These are phyloP conservation scores for Crepidodera aurea DNA, from an alignment of 2,888 invertebrate species.

Conservation along the genomic window DNA sequence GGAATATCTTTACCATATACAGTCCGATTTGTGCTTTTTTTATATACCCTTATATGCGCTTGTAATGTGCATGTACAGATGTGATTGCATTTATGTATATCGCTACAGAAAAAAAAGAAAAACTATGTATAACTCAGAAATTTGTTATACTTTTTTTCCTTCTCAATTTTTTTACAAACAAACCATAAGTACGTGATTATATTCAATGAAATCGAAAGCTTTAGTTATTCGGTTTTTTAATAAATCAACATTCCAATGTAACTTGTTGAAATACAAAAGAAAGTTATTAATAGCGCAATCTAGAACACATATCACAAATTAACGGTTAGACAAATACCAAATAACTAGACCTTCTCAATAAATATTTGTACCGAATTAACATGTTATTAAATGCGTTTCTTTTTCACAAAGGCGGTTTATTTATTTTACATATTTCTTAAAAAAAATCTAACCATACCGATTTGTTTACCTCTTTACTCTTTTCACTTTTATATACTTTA, in stretches of 20 bases:
- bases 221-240: not conserved
- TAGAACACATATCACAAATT: not conserved
- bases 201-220: not conserved
- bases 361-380: not conserved
- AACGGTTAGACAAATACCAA: slow-evolving; percentile 1
- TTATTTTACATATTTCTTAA: too few relatives aligned
- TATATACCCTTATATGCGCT: not conserved
- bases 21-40: slow-evolving; percentile 5
- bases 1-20: slow-evolving; percentile 7
- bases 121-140: too few relatives aligned
- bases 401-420: too few relatives aligned
- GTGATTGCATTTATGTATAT: too few relatives aligned
- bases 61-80: not conserved
- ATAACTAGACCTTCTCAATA: not conserved
- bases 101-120: too few relatives aligned
- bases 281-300: slow-evolving; percentile 12
- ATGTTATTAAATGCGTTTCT: not conserved
- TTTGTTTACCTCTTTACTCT: too few relatives aligned
- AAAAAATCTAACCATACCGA: too few relatives aligned
- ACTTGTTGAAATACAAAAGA: slow-evolving; percentile 1
- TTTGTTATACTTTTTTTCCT: too few relatives aligned
- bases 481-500: too few relatives aligned
- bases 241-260: slow-evolving; percentile 1
- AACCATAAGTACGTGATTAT: too few relatives aligned
- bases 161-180: too few relatives aligned